A percentile compares a stretch with the other conserved stretches of the same genome.
phyloP scores from a whole-genome alignment of 1,140 invertebrate species.

The Drosophila mauritiana region DNA sequence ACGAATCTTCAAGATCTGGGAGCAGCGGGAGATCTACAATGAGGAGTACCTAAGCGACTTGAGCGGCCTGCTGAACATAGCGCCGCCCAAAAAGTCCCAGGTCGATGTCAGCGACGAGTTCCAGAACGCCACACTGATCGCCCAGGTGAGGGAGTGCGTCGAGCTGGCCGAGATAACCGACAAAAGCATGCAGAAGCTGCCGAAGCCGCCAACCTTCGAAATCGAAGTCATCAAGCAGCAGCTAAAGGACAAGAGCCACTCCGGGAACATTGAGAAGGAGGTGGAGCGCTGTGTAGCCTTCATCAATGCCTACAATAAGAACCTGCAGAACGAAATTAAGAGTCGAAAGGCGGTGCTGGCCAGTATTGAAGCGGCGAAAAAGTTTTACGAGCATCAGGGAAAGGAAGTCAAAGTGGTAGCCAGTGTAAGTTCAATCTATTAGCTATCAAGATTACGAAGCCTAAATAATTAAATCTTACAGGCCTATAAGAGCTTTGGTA shows the following conservation, averaged over 20 bases:
- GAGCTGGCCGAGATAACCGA: conserved; percentile 81
- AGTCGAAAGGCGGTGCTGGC: conserved; percentile 91
- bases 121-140: conserved; percentile 81
- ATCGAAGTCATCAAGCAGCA: conserved; percentile 75
- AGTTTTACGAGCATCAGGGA: conserved; percentile 94
- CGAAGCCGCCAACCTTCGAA: conserved; percentile 77
- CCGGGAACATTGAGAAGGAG: conserved; percentile 94
- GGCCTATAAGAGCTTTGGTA: conserved; percentile 97
- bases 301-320: conserved; percentile 92
- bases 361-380: conserved; percentile 91
- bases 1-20: conserved; percentile 97
- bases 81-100: conserved; percentile 89
- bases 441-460: background rate
- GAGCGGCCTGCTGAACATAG: conserved; percentile 90
- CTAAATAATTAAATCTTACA: conserved; percentile 72
- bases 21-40: conserved; percentile 94
- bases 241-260: conserved; percentile 89
- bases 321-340: conserved; percentile 92
- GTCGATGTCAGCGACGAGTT: conserved; percentile 85
- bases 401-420: conserved; percentile 96
- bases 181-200: conserved; percentile 82
- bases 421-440: conserved; percentile 89
- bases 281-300: conserved; percentile 92
- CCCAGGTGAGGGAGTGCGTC: conserved; percentile 86
- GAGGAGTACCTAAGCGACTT: conserved; percentile 94